Base-by-base conservation (phyloP, 2,113 vertebrate species). In the Hemichromis elongatus region DNA sequence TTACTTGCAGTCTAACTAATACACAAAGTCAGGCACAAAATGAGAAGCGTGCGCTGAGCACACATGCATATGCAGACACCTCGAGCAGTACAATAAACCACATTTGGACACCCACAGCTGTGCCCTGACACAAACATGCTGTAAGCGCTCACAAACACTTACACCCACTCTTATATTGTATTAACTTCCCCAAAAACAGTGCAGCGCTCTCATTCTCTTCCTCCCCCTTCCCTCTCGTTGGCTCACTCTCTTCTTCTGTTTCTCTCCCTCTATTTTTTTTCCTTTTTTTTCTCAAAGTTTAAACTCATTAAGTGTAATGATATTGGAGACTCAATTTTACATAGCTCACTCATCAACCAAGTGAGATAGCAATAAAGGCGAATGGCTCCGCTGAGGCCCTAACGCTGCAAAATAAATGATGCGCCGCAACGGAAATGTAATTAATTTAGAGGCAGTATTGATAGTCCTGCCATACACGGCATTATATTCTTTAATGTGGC, bases 381-480 rank as follows among this genome's bases (percentile, higher is more conserved):
- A 98, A 98, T 98, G 96, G 96, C 97, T 98, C 98, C 98, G 96
- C 96, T 91, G 98, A 99, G 98, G 98, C 97, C 93, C 96, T 97
- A 97, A 96, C 96, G 95, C 97, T 96, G 96, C 96, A 95, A 97
- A 99, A 99, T 99, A 99, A 99, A 99, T 98, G 97, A 99, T 98
- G 97, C 97, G 96, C 97, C 97, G 97, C 97, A 97, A 98, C 97
- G 97, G 97, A 98, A 98, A 98, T 98, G 97, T 99, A 98, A 99
- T 99, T 99, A 99, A 99, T 99, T 99, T 98, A 98, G 97, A 97
- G 97, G 97, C 97, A 97, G 96, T 99, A 99, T 99, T 99, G 98
- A 99, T 99, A 98, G 98, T 98, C 97, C 97, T 97, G 97, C 97
- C 97, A 98, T 98, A 97, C 97, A 97, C 95, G 94, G 97, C 96